phyloP scores from a whole-genome alignment of 2,797 vertebrate genomes.

The Melanotaenia maccullochi region DNA sequence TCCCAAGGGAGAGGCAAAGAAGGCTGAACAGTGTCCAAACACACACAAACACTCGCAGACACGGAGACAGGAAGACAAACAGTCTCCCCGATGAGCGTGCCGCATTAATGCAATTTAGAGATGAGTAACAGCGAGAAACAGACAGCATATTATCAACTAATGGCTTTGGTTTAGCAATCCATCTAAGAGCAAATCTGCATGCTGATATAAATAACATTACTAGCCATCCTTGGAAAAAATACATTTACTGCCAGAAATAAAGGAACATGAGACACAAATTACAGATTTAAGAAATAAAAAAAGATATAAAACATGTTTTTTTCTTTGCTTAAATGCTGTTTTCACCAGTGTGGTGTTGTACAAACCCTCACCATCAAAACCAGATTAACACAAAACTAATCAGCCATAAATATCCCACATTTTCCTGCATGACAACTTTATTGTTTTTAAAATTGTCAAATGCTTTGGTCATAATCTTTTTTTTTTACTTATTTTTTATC shows the following conservation, averaged over 20 bases:
- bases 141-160: conserved; percentile 81
- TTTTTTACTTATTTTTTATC: neutral
- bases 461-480: neutral
- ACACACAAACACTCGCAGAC: conserved; percentile 31
- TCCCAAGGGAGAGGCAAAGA: conserved; percentile 41
- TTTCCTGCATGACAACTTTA: conserved; percentile 66
- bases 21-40: conserved; percentile 40
- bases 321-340: conserved; percentile 17
- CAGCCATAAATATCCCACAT: conserved; percentile 82
- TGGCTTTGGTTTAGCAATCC: conserved; percentile 75
- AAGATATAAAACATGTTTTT: neutral
- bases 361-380: conserved; percentile 51
- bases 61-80: conserved; percentile 71
- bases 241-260: conserved; percentile 22
- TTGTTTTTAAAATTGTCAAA: conserved; percentile 27
- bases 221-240: conserved; percentile 18
- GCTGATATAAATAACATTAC: conserved; percentile 80
- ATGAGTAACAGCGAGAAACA: conserved; percentile 81
- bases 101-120: conserved; percentile 81
- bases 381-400: conserved; percentile 70
- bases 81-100: conserved; percentile 65
- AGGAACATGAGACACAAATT: conserved; percentile 27
- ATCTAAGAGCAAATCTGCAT: conserved; percentile 74
- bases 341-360: conserved; percentile 21
- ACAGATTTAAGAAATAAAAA: conserved; percentile 17